Evolutionary conservation across 1,140 invertebrate genomes (phyloP).

Genomic region (Diorhabda sublineata): DNA sequence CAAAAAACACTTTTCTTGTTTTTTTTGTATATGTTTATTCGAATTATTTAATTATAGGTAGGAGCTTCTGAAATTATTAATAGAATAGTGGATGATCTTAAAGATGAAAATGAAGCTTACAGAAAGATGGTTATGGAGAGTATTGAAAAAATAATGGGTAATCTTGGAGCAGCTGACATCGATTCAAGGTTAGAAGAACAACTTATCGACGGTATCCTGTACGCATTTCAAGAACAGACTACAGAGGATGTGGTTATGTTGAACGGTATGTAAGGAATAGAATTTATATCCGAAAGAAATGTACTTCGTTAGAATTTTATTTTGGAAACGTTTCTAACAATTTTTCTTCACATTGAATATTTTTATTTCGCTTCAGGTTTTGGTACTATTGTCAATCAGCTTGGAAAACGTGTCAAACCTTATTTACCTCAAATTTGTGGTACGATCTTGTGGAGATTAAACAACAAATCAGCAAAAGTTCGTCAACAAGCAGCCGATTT

Average conservation of each 20-base stretch:
- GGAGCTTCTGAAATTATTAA: conserved; percentile 98
- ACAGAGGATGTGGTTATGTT: conserved; percentile 99
- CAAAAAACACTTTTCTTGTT: too few species aligned
- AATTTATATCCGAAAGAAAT: too few species aligned
- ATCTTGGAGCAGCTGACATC: conserved; percentile 95
- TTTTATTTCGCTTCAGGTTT: conserved; percentile 61
- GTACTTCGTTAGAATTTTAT: not conserved
- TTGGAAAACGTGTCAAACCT: conserved; percentile 95
- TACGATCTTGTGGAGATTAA: conserved; percentile 98
- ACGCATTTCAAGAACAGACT: conserved; percentile 99
- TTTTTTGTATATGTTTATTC: too few species aligned
- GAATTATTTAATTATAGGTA: conserved; percentile 42
- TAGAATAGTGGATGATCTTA: conserved; percentile 96
- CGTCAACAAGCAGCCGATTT: conserved; percentile 98
- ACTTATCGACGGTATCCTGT: conserved; percentile 97
- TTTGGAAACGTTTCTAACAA: not conserved
- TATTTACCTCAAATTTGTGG: conserved; percentile 99
- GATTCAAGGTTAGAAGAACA: conserved; percentile 97
- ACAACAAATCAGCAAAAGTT: conserved; percentile 99
- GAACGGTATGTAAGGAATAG: conserved; percentile 57
- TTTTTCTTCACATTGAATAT: not conserved
- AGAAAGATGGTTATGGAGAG: conserved; percentile 99
- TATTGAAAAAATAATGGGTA: conserved; percentile 98
- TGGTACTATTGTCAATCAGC: conserved; percentile 96
- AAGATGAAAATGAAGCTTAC: conserved; percentile 99